These are phyloP conservation scores for Bradypodion pumilum DNA, from an alignment of 2,797 vertebrate genomes.

Conservation along the genomic window DNA sequence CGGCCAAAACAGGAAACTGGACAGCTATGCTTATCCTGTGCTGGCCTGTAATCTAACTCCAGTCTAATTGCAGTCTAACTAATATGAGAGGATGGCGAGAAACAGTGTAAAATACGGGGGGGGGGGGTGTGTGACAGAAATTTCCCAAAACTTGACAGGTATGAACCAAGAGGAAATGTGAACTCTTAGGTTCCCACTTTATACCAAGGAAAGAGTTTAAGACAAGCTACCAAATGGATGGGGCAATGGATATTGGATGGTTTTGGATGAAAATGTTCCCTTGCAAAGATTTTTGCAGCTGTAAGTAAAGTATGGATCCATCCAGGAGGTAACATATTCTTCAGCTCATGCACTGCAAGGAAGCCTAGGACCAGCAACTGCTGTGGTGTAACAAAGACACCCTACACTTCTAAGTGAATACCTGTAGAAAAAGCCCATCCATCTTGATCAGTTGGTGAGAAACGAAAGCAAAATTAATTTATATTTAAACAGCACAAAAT, in stretches of 20 bases:
- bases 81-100: no score
- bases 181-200: background rate
- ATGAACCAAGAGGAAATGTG: constrained; percentile 2
- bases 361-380: no score
- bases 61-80: no score
- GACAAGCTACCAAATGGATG: background rate
- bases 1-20: no score
- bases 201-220: background rate
- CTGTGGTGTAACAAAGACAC: background rate
- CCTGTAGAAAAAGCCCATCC: background rate
- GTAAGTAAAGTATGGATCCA: background rate
- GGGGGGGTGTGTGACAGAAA: no score
- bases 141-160: no score
- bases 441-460: no score
- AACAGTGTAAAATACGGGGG: no score
- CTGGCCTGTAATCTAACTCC: no score
- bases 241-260: background rate
- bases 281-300: background rate
- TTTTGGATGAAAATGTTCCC: background rate
- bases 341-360: no score
- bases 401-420: background rate
- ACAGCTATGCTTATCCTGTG: no score
- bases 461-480: no score
- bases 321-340: background rate
- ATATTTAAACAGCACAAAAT: background rate